phyloP scores from a whole-genome alignment of 2,113 vertebrate species.

The Fulica atra region DNA sequence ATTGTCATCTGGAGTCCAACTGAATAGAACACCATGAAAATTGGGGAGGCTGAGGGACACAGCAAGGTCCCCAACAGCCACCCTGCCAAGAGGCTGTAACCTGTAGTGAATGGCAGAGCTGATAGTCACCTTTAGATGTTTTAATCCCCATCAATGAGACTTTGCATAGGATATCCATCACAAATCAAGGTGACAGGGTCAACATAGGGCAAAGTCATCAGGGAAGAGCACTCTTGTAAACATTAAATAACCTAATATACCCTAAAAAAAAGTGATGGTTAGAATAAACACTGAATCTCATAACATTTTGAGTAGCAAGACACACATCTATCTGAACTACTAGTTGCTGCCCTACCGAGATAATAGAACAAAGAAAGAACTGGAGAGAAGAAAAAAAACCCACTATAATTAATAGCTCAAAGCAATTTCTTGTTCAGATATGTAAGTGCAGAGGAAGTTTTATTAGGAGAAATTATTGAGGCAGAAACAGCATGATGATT shows the following conservation, averaged over 20 bases:
- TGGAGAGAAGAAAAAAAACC: background rate
- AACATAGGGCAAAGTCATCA: background rate
- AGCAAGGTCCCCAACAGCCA: background rate
- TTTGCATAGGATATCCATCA: background rate
- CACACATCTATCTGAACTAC: background rate
- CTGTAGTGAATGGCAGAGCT: background rate
- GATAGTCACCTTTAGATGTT: background rate
- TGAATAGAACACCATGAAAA: background rate
- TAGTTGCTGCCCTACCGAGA: background rate
- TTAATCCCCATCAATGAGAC: background rate
- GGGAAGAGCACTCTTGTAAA: background rate
- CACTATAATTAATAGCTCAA: constrained; percentile 3
- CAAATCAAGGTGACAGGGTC: no score
- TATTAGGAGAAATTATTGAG: constrained; percentile 12
- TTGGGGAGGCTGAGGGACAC: accelerated
- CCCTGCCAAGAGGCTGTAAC: background rate
- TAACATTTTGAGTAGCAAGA: background rate
- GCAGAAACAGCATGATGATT: background rate
- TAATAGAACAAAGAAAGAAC: background rate
- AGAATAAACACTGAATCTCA: background rate
- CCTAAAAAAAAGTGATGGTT: background rate
- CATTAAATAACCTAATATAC: background rate
- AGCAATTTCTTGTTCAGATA: constrained; percentile 9
- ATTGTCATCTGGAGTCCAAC: background rate
- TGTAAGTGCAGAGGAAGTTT: background rate